phyloP scores from a whole-genome alignment of 1,140 invertebrate genomes.

The Pemphigus obesinymphae region DNA sequence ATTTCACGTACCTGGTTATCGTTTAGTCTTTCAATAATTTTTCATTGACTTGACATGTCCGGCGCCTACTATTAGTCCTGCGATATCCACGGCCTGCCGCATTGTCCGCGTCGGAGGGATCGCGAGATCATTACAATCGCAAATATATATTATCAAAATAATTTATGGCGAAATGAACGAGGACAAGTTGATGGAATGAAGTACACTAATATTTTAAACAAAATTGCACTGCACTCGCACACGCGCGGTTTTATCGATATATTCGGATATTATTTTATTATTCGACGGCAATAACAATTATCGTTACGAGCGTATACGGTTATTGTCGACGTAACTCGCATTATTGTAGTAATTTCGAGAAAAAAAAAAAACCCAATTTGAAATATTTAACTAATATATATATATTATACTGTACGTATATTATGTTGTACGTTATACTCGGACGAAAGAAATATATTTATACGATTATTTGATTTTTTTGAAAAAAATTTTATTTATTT shows the following conservation, averaged over 20 bases:
- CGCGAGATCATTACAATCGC: background rate
- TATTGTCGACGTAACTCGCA: background rate
- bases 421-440: no score
- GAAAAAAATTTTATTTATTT: no score
- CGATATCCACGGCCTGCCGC: background rate
- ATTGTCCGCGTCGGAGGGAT: background rate
- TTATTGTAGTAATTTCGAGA: no score
- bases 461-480: background rate
- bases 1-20: conserved; percentile 9
- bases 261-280: no score
- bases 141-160: background rate
- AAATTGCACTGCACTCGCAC: background rate
- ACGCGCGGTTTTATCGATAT: background rate
- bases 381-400: no score
- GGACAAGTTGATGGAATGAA: no score
- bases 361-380: no score
- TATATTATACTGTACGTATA: no score
- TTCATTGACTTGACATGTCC: background rate
- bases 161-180: no score
- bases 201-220: no score
- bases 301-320: no score
- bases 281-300: background rate
- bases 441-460: background rate
- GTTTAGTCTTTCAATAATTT: conserved; percentile 28
- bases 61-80: background rate